Conservation (phyloP, 2,888 invertebrate genomes). For the Lamellibrachia columna region DNA sequence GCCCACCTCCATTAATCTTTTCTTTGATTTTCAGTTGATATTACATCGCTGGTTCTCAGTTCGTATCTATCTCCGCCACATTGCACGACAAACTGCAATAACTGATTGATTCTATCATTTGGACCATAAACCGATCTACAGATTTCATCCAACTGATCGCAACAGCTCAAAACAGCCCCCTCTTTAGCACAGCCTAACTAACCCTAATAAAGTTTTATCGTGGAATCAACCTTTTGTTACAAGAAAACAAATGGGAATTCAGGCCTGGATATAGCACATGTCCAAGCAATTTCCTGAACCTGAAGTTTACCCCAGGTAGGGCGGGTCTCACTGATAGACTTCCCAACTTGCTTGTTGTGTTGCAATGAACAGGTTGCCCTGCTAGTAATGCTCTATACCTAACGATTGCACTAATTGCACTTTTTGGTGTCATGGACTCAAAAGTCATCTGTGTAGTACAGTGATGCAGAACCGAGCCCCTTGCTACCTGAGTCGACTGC, state of each 20-base stretch:
- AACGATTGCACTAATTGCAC: too few relatives aligned
- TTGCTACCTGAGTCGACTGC: not conserved
- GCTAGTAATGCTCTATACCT: too few relatives aligned
- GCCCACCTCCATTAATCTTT: not conserved
- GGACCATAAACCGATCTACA: not conserved
- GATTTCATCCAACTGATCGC: not conserved
- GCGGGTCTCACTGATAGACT: not conserved
- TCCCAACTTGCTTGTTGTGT: not conserved
- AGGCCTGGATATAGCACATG: not conserved
- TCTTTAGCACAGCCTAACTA: not conserved
- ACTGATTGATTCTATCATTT: not conserved
- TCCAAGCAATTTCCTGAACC: not conserved
- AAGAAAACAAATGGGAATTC: not conserved
- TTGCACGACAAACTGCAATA: not conserved
- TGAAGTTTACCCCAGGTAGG: not conserved
- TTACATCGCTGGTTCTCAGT: slow-evolving; percentile 5
- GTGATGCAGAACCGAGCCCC: not conserved
- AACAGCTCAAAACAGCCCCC: not conserved
- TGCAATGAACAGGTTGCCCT: not conserved
- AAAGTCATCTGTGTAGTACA: not conserved
- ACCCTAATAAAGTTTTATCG: not conserved
- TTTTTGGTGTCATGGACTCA: not conserved
- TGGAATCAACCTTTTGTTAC: not conserved
- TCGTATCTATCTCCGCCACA: not conserved
- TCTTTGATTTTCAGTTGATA: not conserved